Base-by-base conservation (phyloP, 64 coral and sea anemone species). In the Astreopora myriophthalma region DNA sequence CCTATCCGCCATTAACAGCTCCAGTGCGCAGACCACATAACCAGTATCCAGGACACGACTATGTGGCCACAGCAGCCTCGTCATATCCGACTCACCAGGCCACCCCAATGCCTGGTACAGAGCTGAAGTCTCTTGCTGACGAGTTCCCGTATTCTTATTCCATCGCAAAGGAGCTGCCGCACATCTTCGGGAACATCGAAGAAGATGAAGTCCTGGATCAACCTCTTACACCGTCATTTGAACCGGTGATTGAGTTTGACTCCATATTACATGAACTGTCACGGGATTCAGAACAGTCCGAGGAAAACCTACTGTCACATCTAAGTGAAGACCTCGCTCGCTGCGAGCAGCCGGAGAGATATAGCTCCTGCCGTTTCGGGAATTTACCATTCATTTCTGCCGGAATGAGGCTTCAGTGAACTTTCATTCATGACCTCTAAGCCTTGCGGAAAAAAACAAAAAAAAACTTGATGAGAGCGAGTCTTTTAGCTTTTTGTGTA, bases 121-220 rank as follows among this genome's bases (percentile, higher is more conserved):
- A 9, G 8, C 1, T 20, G 5, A 11, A 25, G 37, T 11, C 37
- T 25, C 10, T 75, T 24, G 12, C 66, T 7, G 66, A 70, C 73
- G 17, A 44, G 73, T 44, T 75, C 11, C 22, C 73, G 73, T 44
- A 25, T 14, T 27, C 39, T 20, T 44, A 76, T 48, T 28, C 11
- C 73, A 65, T 26, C 33, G 55, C 79, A 0, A 83, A 83, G 34
- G 79, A 83, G 4, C 52, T 83, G 20, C 79, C 55, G 17, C 79
- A 39, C 22, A 83, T 65, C 55, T 83, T 83, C n/a, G 79, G 34
- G 2, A 39, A 83, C 31, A 3, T 83, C 4, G 20, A 83, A n/a
- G 79, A 65, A 17, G 57, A 64, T 13, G 31, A 83, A 37, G 33
- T 64, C 33, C 20, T 39, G 8, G 52, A 26, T 22, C 30, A 22